These are phyloP conservation scores for Trichonephila clavata DNA, from an alignment of 1,140 invertebrate genomes.

Conservation along the genomic window DNA sequence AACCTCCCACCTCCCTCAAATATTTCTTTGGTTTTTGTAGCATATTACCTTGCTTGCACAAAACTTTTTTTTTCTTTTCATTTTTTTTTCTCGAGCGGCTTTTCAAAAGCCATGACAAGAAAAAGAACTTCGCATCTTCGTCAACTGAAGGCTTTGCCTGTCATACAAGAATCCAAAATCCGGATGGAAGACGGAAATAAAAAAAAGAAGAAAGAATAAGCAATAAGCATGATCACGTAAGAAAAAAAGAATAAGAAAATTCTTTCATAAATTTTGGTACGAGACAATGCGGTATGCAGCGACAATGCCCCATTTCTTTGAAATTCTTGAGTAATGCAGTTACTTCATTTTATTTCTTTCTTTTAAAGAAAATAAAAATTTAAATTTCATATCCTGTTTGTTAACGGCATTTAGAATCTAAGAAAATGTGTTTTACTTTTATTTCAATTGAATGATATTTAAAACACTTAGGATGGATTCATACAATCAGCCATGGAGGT, in stretches of 20 bases:
- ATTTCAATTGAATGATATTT: too few relatives aligned
- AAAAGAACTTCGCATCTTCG: not conserved
- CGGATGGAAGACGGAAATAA: not conserved
- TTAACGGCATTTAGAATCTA: too few relatives aligned
- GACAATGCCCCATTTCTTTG: too few relatives aligned
- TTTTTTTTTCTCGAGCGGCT: not conserved
- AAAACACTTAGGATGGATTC: too few relatives aligned
- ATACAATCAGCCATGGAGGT: too few relatives aligned
- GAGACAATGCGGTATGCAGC: too few relatives aligned
- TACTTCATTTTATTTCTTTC: too few relatives aligned
- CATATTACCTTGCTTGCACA: not conserved
- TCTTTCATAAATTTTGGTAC: too few relatives aligned
- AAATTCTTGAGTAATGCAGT: too few relatives aligned
- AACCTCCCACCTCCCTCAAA: not conserved
- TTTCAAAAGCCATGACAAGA: slow-evolving; percentile 1
- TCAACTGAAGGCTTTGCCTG: slow-evolving; percentile 20
- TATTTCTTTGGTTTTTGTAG: not conserved
- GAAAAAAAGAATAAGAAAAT: not conserved
- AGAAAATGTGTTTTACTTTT: too few relatives aligned
- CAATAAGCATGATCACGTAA: slow-evolving; percentile 12
- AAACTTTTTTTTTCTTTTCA: not conserved
- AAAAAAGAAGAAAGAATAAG: slow-evolving; percentile 12
- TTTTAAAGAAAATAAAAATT: too few relatives aligned
- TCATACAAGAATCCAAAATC: slow-evolving; percentile 31
- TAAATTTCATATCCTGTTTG: too few relatives aligned